Base-by-base conservation (phyloP, 37 sponge, comb jelly and placozoan species). In the Tethya wilhelma region DNA sequence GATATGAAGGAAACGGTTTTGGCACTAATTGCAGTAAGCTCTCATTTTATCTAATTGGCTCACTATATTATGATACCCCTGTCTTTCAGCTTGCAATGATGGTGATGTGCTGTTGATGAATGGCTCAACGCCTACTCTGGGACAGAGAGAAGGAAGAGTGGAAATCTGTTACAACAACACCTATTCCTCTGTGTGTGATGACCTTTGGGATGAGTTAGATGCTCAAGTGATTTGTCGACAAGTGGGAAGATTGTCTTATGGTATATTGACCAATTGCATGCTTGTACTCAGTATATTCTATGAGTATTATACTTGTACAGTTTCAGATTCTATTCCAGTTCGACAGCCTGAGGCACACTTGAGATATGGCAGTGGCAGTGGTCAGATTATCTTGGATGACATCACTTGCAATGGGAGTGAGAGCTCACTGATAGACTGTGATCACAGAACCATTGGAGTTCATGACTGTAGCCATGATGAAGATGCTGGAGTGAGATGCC, bases 401-500 rank as follows among this genome's bases (percentile, higher is more conserved):
- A 38, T 75, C 7, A 30, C 33, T 4, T 82, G 82, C 38, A 46
- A 14, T 44, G 82, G 82, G 6, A 58, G n/a, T 29, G 82, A 82
- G 44, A 4, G 53, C 4, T 82, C 82, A 45, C 39, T 82, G 23
- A 64, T 82, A 7, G n/a, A 82, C 26, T 82, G 82, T 28, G 26
- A 26, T 12, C 63, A 59, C 45, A 73, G 40, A 37, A 46, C 64
- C 2, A 41, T 82, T 39, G 60, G 74, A 59, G 34, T 33, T 37
- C 43, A 63, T 49, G 73, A 82, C 82, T 82, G 82, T 82, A 46
- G 44, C 62, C 73, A 62, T 26, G 36, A 30, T 82, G 82, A 82
- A 30, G 64, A 64, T 73, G 82, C 74, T 46, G 82, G 82, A 46
- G 82, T 82, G 30, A 33, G 59, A 29, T 82, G 82, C 32, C 49